These are phyloP conservation scores for Tokudaia tokunoshimensis DNA, from an alignment of 2,797 vertebrate species.

Conservation along the genomic window DNA sequence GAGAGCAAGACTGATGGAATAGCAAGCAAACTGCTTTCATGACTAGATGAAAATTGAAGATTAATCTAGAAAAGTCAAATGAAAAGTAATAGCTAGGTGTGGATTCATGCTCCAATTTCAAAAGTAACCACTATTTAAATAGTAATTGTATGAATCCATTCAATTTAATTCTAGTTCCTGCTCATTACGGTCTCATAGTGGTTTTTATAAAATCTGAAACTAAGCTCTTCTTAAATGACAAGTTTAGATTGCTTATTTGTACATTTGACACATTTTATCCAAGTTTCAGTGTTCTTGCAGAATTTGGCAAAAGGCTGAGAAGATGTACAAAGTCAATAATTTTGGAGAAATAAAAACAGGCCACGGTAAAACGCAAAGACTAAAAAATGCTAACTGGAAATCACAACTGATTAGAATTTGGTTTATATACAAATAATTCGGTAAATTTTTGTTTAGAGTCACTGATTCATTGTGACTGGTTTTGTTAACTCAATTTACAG, in stretches of 20 bases:
- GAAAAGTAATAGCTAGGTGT: slow-evolving; percentile 83
- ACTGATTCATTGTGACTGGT: slow-evolving; percentile 89
- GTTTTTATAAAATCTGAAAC: slow-evolving; percentile 78
- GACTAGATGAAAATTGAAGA: slow-evolving; percentile 84
- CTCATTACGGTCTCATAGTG: slow-evolving; percentile 86
- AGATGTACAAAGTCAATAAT: slow-evolving; percentile 87
- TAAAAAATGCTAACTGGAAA: slow-evolving; percentile 88
- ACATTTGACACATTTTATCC: slow-evolving; percentile 89
- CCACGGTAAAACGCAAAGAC: slow-evolving; percentile 86
- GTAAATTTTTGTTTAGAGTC: slow-evolving; percentile 91
- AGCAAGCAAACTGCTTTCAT: slow-evolving; percentile 53
- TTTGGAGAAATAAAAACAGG: slow-evolving; percentile 90
- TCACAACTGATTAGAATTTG: slow-evolving; percentile 88
- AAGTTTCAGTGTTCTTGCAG: slow-evolving; percentile 89
- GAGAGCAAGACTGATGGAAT: slow-evolving; percentile 34
- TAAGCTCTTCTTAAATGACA: slow-evolving; percentile 87
- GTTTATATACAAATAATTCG: slow-evolving; percentile 88
- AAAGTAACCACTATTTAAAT: slow-evolving; percentile 87
- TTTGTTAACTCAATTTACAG: slow-evolving; percentile 88
- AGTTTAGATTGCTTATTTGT: slow-evolving; percentile 87
- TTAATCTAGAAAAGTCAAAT: slow-evolving; percentile 82
- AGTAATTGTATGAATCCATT: slow-evolving; percentile 87
- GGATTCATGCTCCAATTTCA: slow-evolving; percentile 86
- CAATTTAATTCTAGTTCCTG: slow-evolving; percentile 86
- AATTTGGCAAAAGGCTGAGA: slow-evolving; percentile 91